phyloP scores from a whole-genome alignment of 2,888 invertebrate genomes.

The Synergus gifuensis region DNA sequence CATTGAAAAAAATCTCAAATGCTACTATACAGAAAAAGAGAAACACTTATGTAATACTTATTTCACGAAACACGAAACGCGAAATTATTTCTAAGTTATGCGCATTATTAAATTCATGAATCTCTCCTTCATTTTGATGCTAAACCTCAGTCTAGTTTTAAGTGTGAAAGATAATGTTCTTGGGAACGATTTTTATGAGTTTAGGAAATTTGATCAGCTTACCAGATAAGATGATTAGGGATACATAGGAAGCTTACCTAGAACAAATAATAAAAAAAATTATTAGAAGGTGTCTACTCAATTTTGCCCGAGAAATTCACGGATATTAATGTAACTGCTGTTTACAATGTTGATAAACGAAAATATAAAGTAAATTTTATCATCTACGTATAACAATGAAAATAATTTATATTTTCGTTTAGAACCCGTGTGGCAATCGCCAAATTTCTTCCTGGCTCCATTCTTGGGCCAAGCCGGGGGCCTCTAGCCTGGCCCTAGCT shows the following conservation, averaged over 20 bases:
- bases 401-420: too few species aligned
- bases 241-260: background rate
- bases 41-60: conserved; percentile 16
- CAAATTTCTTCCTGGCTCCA: too few species aligned
- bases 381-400: too few species aligned
- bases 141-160: background rate
- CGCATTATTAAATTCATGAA: background rate
- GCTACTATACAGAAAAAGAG: background rate
- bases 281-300: background rate
- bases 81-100: background rate
- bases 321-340: too few species aligned
- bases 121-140: background rate
- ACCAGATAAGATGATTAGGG: background rate
- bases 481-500: too few species aligned
- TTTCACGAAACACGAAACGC: conserved; percentile 16
- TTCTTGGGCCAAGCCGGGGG: too few species aligned
- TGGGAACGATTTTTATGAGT: too few species aligned
- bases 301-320: too few species aligned
- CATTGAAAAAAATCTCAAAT: conserved; percentile 16
- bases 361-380: too few species aligned
- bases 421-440: too few species aligned
- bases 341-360: too few species aligned
- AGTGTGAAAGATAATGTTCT: background rate
- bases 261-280: background rate
- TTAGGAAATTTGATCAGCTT: background rate